Evolutionary conservation across 2,888 invertebrate species (phyloP).

Genomic region (Nephrocerus scutellatus): DNA sequence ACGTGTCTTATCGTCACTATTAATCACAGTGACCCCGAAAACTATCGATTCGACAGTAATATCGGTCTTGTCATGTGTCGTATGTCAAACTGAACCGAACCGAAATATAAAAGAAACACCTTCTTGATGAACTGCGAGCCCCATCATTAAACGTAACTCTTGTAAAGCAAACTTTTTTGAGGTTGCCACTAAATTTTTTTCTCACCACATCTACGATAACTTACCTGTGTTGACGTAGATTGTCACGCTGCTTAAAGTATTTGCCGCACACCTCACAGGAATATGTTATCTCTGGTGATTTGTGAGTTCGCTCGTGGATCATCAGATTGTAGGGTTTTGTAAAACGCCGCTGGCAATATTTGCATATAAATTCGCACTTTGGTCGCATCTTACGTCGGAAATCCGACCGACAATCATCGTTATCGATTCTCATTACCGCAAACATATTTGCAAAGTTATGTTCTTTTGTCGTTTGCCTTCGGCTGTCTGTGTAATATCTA

Average conservation of each 20-base stretch:
- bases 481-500: too few species aligned
- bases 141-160: neutral
- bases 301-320: constrained; percentile 98
- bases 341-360: constrained; percentile 94
- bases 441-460: constrained; percentile 59
- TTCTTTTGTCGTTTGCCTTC: neutral
- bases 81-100: too few species aligned
- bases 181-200: neutral
- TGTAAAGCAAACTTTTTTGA: constrained; percentile 4
- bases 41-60: too few species aligned
- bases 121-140: neutral
- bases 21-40: too few species aligned
- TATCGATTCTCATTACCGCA: constrained; percentile 85
- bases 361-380: constrained; percentile 98
- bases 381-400: constrained; percentile 82
- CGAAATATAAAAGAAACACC: too few species aligned
- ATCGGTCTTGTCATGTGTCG: too few species aligned
- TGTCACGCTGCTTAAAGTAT: constrained; percentile 96
- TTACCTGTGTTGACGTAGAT: constrained; percentile 90
- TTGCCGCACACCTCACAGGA: constrained; percentile 97
- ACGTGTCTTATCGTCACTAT: too few species aligned
- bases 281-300: constrained; percentile 92
- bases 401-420: constrained; percentile 77
- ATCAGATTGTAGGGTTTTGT: constrained; percentile 97
- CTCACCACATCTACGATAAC: constrained; percentile 21